Conservation (phyloP, 1,140 invertebrate species). For the Phocides pigmalion region DNA sequence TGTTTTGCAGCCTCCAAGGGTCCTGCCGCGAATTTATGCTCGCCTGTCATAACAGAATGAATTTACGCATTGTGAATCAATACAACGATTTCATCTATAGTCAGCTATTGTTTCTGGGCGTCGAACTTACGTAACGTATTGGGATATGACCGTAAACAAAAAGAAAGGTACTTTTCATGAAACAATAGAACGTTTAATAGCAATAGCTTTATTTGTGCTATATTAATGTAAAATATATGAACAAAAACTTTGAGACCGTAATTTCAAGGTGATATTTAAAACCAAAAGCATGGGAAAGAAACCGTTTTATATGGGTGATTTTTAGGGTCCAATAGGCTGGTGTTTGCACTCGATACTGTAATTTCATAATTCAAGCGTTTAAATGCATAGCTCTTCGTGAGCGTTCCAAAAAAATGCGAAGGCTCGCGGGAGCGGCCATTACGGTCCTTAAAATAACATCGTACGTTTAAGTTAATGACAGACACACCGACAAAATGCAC, state of each 20-base stretch:
- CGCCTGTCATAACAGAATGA: conserved; percentile 82
- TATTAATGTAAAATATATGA: conserved; percentile 23
- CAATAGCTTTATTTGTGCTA: conserved; percentile 34
- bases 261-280: too few relatives aligned
- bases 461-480: conserved; percentile 83
- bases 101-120: conserved; percentile 73
- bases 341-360: conserved; percentile 79
- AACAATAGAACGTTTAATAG: conserved; percentile 54
- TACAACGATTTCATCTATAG: conserved; percentile 76
- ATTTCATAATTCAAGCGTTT: conserved; percentile 83
- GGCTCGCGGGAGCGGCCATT: conserved; percentile 72
- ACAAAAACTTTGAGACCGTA: too few relatives aligned
- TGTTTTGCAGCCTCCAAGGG: conserved; percentile 78
- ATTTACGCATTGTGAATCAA: conserved; percentile 82
- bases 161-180: conserved; percentile 57
- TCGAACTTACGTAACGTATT: conserved; percentile 70
- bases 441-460: conserved; percentile 82
- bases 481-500: conserved; percentile 80
- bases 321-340: conserved; percentile 29
- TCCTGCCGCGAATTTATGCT: conserved; percentile 79
- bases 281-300: conserved; percentile 9
- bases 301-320: conserved; percentile 15
- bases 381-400: conserved; percentile 83
- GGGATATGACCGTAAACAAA: conserved; percentile 62
- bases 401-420: conserved; percentile 73